These are phyloP conservation scores for Melipona quadrifasciata DNA, from an alignment of 1,140 invertebrate genomes.

Conservation along the genomic window DNA sequence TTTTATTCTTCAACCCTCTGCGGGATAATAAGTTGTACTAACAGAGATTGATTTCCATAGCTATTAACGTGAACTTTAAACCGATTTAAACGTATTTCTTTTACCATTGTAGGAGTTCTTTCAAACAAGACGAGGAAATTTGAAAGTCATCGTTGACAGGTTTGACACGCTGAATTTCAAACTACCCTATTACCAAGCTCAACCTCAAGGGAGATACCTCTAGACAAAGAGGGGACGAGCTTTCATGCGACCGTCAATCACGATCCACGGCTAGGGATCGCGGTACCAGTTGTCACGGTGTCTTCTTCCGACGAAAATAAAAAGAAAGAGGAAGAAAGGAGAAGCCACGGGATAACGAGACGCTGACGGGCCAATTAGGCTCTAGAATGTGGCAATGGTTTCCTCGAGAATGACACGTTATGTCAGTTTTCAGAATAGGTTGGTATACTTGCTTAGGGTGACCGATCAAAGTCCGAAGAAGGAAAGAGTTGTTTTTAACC, in stretches of 20 bases:
- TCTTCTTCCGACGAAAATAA: neutral
- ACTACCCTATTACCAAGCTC: neutral
- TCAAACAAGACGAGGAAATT: neutral
- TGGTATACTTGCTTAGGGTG: constrained; percentile 46
- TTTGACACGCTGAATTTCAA: neutral
- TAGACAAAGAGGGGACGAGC: constrained; percentile 3
- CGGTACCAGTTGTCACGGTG: constrained; percentile 45
- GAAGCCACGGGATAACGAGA: constrained; percentile 65
- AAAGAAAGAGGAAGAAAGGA: neutral
- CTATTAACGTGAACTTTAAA: neutral
- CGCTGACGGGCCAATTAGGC: constrained; percentile 73
- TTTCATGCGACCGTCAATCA: constrained; percentile 50
- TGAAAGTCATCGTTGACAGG: too few relatives aligned
- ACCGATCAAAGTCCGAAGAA: constrained; percentile 42
- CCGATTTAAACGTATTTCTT: neutral
- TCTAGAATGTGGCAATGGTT: constrained; percentile 59
- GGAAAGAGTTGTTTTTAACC: neutral
- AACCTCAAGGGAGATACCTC: too few relatives aligned
- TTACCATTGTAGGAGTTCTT: neutral
- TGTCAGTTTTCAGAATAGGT: constrained; percentile 19
- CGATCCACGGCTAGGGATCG: constrained; percentile 26
- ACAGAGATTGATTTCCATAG: neutral
- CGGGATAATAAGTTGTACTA: too few relatives aligned
- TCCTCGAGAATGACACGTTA: constrained; percentile 51
- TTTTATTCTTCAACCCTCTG: too few relatives aligned